phyloP scores from a whole-genome alignment of 2,113 vertebrate genomes.

The Boulengeromyrus knoepffleri region DNA sequence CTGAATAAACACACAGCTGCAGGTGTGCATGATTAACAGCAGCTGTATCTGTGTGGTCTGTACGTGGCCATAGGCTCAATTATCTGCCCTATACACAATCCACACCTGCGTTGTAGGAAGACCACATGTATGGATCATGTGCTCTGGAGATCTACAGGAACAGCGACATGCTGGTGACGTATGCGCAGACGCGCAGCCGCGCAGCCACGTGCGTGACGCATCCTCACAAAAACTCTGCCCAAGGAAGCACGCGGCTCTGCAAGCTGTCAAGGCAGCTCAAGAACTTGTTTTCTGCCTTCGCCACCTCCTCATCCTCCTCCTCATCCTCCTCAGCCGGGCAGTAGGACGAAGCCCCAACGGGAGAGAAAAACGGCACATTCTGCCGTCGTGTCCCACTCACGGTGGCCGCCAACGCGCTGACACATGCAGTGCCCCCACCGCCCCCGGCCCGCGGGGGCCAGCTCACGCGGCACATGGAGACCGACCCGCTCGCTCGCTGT shows the following conservation, averaged over 20 bases:
- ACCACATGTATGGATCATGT: background rate
- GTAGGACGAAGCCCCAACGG: background rate
- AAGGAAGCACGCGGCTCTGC: background rate
- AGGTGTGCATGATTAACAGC: background rate
- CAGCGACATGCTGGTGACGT: background rate
- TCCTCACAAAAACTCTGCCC: background rate
- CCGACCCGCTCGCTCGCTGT: background rate
- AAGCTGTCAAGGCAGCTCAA: background rate
- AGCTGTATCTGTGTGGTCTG: background rate
- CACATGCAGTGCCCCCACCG: background rate
- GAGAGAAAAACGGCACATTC: background rate
- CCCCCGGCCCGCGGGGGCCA: background rate
- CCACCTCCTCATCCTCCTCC: background rate
- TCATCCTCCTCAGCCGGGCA: background rate
- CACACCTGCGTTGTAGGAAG: background rate
- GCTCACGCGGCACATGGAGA: background rate
- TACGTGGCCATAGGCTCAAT: no score
- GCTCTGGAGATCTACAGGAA: background rate
- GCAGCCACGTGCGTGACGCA: background rate
- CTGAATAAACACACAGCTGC: background rate
- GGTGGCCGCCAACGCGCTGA: background rate
- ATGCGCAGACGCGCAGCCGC: background rate
- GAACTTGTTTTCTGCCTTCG: background rate
- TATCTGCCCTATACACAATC: background rate
- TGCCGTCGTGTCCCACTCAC: background rate